A percentile compares a stretch with the other conserved stretches of the same genome.
These are phyloP conservation scores for Drosophila heteroneura DNA, from an alignment of 2,888 invertebrate species.

Conservation along the genomic window DNA sequence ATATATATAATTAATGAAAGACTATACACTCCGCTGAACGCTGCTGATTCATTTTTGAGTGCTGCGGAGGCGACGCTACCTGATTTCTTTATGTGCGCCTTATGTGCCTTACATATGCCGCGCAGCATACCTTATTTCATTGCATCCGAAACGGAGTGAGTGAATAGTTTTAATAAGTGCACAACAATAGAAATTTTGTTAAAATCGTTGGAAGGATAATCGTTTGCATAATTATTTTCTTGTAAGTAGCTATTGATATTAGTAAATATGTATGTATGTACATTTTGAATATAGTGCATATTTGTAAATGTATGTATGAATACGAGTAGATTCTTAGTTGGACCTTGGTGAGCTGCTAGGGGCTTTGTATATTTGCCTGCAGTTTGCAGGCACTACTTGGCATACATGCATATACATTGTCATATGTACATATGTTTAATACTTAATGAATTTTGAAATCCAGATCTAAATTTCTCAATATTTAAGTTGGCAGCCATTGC, in stretches of 20 bases:
- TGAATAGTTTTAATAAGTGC: not conserved
- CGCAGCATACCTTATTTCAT: not conserved
- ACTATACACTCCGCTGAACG: not conserved
- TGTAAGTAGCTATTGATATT: constrained; percentile 1
- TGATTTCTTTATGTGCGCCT: not conserved
- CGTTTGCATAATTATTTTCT: constrained; percentile 33
- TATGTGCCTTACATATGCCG: not conserved
- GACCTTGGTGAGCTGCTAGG: constrained; percentile 62
- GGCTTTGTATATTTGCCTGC: not conserved
- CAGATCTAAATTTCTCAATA: constrained; percentile 67
- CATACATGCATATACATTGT: constrained; percentile 2
- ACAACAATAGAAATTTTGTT: constrained; percentile 1
- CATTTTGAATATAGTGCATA: not conserved
- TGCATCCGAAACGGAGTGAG: not conserved
- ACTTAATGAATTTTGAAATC: constrained; percentile 59
- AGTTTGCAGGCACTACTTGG: constrained; percentile 2
- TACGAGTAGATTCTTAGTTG: not conserved
- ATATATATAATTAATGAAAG: not conserved
- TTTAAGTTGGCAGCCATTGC: constrained; percentile 6
- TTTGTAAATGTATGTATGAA: constrained; percentile 5
- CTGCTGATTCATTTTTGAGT: not conserved
- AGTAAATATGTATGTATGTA: not conserved
- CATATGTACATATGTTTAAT: constrained; percentile 2
- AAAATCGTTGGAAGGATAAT: constrained; percentile 5
- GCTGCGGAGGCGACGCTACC: not conserved